Percentiles rank a stretch among this genome's conserved stretches.
These are phyloP conservation scores for Branchellion lobata DNA, from an alignment of 2,888 invertebrate genomes.

Conservation along the genomic window DNA sequence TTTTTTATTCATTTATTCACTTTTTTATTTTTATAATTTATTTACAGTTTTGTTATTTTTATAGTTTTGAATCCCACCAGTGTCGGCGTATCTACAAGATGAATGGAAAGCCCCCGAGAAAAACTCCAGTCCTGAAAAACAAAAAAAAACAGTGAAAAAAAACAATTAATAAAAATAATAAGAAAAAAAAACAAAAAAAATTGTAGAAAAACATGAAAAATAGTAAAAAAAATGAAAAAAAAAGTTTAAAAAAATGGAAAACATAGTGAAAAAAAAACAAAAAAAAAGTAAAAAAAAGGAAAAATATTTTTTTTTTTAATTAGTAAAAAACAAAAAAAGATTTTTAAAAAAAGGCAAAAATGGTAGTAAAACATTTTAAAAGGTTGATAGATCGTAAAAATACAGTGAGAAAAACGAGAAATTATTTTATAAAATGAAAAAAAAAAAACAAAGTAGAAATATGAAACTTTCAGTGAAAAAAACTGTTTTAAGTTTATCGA, in stretches of 20 bases:
- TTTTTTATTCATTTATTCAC: too few relatives aligned
- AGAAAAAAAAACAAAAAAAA: not conserved
- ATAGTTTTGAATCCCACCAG: too few relatives aligned
- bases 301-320: not conserved
- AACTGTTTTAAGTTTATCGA: too few relatives aligned
- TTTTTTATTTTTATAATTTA: too few relatives aligned
- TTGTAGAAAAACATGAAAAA: not conserved
- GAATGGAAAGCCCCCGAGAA: constrained; percentile 98
- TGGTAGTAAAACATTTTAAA: not conserved
- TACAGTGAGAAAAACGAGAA: not conserved
- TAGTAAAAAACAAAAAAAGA: not conserved
- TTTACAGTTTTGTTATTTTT: too few relatives aligned
- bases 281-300: not conserved
- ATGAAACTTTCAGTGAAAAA: not conserved
- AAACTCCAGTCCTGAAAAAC: constrained; percentile 83
- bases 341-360: not conserved
- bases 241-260: not conserved
- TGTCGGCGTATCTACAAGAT: constrained; percentile 71
- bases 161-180: not conserved
- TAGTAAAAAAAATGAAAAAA: not conserved
- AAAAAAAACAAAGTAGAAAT: not conserved
- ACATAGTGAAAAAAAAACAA: not conserved
- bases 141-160: not conserved
- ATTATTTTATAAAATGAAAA: not conserved
- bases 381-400: not conserved